Conservation (phyloP, 2,113 vertebrate genomes). For the Neodontobutis hainanensis region DNA sequence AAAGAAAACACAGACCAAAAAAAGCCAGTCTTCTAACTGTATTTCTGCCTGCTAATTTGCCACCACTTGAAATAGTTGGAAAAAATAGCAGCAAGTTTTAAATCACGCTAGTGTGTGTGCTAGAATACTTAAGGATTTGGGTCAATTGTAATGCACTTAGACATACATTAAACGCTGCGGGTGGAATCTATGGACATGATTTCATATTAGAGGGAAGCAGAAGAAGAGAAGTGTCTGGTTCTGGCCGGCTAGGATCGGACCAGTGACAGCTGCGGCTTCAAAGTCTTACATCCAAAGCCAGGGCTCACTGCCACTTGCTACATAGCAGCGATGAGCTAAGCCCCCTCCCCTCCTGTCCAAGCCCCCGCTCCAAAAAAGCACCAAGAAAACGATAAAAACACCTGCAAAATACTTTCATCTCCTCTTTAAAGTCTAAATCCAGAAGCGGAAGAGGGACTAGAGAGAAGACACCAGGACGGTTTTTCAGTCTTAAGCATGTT, state of each 20-base stretch:
- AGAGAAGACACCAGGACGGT: conserved; percentile 40
- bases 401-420: conserved; percentile 63
- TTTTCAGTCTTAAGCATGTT: conserved; percentile 39
- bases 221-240: conserved; percentile 68
- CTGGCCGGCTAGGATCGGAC: conserved; percentile 61
- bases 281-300: conserved; percentile 73
- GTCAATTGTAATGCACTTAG: conserved; percentile 51
- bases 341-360: conserved; percentile 53
- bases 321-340: conserved; percentile 57
- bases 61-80: conserved; percentile 71
- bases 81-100: conserved; percentile 68
- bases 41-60: conserved; percentile 76
- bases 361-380: conserved; percentile 56
- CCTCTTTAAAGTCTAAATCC: conserved; percentile 54
- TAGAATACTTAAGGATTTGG: conserved; percentile 68
- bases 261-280: conserved; percentile 74
- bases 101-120: conserved; percentile 62
- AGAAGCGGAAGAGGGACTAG: conserved; percentile 43
- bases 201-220: conserved; percentile 70
- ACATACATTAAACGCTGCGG: conserved; percentile 65
- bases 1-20: conserved; percentile 75
- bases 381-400: conserved; percentile 55
- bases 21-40: conserved; percentile 62
- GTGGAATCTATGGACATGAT: conserved; percentile 61
- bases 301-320: conserved; percentile 71